Evolutionary conservation across 2,113 vertebrate species (phyloP), one percentile per base, ranked within the genome.

Genomic region (Ellobius talpinus): DNA sequence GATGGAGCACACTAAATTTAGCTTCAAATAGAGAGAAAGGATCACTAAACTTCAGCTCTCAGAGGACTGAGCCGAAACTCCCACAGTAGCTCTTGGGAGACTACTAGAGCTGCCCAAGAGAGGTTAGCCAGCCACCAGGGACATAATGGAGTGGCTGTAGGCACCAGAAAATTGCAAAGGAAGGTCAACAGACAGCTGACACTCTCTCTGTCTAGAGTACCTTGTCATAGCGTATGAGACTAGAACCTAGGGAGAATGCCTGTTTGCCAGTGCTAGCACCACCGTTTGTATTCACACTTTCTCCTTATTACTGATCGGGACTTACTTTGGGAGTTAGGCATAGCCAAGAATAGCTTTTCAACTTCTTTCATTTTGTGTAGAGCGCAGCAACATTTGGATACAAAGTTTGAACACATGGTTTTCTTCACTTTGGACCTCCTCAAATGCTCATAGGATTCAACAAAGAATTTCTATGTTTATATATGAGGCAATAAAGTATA

Each of bases 1-100:
- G 88, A 79, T 68, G 93, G 77, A 50, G 7, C 79, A 45, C 73
- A 66, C 16, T 39, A 68, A 89, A 95, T 78, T 90, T 89, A 93
- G 45, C 52, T 77, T 7, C 58, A 82, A 11, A 63, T 87, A 10
- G 50, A 66, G 9, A 92, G 23, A 9, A 86, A 82, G 19, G 70
- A 3, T 63, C 33, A 55, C 11, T 70, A n/a, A 42, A 85, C 29
- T 23, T 21, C 42, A 86, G 24, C 11, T 89, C 19, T 33, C 31
- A 72, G 29, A 39, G 24, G 77, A 72, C 0, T 14, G 17, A 61
- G 26, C 8, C 4, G 42, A 87, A 72, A 31, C 12, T 66, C 58
- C 86, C 70, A 74, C 81, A 93, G 29, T 84, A 72, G 42, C 3
- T 89, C 42, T 21, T 76, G 3, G 39, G 5, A 47, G 36, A 70